Conservation (phyloP, 2,888 invertebrate genomes). For the Nomada goodeniana region DNA sequence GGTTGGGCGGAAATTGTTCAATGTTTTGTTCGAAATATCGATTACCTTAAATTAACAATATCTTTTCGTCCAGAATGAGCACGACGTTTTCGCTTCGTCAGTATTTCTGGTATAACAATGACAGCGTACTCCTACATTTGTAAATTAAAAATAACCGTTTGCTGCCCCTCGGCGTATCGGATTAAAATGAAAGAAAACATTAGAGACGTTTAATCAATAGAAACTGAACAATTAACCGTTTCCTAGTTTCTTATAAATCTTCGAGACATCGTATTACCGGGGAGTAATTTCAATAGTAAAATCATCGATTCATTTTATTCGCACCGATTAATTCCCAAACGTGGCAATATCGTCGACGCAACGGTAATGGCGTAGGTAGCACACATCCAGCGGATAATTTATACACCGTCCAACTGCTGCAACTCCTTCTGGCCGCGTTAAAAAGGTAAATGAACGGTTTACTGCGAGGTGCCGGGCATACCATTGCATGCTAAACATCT, state of each 20-base stretch:
- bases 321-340: constrained; percentile 7
- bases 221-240: not conserved
- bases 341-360: constrained; percentile 20
- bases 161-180: not conserved
- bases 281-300: constrained; percentile 23
- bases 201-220: not conserved
- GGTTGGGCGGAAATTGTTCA: not conserved
- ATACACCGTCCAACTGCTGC: constrained; percentile 49
- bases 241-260: constrained; percentile 1
- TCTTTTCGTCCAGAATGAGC: not conserved
- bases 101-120: too few relatives aligned
- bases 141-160: too few relatives aligned
- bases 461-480: constrained; percentile 25
- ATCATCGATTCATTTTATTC: constrained; percentile 21
- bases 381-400: constrained; percentile 38
- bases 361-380: constrained; percentile 20
- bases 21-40: not conserved
- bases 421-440: constrained; percentile 20
- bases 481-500: constrained; percentile 59
- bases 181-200: not conserved
- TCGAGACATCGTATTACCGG: constrained; percentile 5
- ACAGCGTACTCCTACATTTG: too few relatives aligned
- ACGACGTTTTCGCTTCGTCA: not conserved
- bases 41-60: not conserved
- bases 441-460: constrained; percentile 47